Conservation (phyloP, 23 tunicate genomes). For the Botrylloides violaceus region DNA sequence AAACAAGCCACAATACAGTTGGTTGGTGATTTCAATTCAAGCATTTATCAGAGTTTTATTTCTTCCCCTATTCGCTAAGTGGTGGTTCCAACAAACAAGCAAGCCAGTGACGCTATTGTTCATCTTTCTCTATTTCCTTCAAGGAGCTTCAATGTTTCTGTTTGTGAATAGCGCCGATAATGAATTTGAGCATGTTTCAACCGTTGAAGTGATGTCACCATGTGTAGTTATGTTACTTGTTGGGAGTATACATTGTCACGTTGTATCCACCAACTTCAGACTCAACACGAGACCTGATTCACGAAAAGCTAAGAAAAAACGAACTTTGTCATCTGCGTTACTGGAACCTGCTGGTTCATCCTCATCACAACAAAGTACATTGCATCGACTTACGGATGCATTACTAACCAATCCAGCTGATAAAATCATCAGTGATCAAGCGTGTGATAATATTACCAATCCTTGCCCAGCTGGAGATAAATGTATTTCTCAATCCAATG, state of each 20-base stretch:
- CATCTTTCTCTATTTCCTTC: constrained; percentile 34
- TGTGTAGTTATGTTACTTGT: constrained; percentile 33
- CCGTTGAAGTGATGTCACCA: constrained; percentile 50
- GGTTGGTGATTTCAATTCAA: constrained; percentile 20
- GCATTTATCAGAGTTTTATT: constrained; percentile 39
- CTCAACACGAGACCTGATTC: constrained; percentile 11
- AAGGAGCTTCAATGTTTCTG: neutral
- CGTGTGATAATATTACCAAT: neutral
- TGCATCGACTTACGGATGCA: constrained; percentile 29
- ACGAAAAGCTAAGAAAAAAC: neutral
- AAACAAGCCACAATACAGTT: constrained; percentile 53
- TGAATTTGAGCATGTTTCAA: constrained; percentile 18
- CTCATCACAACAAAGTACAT: constrained; percentile 15
- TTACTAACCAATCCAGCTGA: constrained; percentile 5
- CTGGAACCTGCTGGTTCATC: constrained; percentile 43
- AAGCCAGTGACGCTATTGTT: constrained; percentile 11
- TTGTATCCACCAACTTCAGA: constrained; percentile 62
- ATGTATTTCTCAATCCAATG: neutral
- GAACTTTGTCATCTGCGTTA: constrained; percentile 57
- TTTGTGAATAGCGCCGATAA: neutral
- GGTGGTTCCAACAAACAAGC: constrained; percentile 80
- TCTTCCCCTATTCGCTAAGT: constrained; percentile 42
- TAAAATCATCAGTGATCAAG: neutral
- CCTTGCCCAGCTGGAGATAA: neutral
- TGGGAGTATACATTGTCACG: constrained; percentile 78